Evolutionary conservation across 2,113 vertebrate species (phyloP).

Genomic region (Melanerpes aurifrons): DNA sequence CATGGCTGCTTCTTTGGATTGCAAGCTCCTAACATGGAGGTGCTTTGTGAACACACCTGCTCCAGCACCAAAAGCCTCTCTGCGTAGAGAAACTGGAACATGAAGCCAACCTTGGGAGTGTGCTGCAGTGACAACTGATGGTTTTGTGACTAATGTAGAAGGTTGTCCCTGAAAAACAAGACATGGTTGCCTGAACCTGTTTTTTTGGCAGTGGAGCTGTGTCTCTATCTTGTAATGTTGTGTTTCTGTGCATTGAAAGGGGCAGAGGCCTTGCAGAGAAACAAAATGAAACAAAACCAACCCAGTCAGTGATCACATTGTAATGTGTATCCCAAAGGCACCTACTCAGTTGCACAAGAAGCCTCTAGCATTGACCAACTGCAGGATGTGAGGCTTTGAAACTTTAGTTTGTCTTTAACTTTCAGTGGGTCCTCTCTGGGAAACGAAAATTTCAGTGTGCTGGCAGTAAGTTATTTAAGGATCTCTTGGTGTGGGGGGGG

Average conservation of each 20-base stretch:
- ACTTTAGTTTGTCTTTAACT: not conserved
- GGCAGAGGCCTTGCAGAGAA: not conserved
- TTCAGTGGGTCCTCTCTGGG: not conserved
- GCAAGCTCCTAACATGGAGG: fast-evolving
- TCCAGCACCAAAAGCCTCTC: not conserved
- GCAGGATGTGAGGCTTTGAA: not conserved
- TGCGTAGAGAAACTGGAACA: not conserved
- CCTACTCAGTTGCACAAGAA: not conserved
- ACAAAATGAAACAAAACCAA: not conserved
- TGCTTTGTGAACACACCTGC: not conserved
- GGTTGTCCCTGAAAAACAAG: slow-evolving; percentile 49
- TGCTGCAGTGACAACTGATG: slow-evolving; percentile 7
- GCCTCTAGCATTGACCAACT: not conserved
- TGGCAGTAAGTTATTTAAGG: not conserved
- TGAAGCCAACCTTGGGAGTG: not conserved
- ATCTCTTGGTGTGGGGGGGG: not conserved
- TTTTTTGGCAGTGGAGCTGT: slow-evolving; percentile 12
- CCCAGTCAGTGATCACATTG: not conserved
- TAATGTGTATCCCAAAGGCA: not conserved
- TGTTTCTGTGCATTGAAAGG: not conserved
- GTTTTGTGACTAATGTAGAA: slow-evolving; percentile 34
- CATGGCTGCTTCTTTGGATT: not conserved
- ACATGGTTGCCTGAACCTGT: slow-evolving; percentile 12
- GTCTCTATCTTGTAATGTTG: not conserved
- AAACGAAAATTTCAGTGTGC: not conserved